Percentiles rank a stretch among this genome's conserved stretches.
Conservation (phyloP, 2,113 vertebrate genomes). For the Rafetus swinhoei region DNA sequence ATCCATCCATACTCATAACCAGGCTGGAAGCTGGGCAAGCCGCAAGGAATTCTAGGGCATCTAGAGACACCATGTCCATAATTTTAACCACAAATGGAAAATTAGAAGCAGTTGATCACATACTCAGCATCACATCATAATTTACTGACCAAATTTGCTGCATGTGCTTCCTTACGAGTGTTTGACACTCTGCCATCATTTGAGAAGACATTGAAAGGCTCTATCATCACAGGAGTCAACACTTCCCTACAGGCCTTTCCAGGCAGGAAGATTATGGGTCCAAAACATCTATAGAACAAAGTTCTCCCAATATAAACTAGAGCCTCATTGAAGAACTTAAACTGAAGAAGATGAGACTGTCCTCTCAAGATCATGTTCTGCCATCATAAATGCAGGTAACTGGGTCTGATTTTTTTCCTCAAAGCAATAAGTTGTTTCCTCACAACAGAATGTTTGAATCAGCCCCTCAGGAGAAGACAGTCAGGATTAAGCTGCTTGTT, state of each 20-base stretch:
- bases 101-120: neutral
- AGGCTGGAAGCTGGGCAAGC: neutral
- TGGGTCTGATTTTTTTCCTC: conserved; percentile 17
- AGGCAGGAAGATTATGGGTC: too few species aligned
- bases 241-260: neutral
- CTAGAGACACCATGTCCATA: neutral
- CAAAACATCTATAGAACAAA: neutral
- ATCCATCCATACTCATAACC: neutral
- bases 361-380: neutral
- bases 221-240: neutral
- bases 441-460: neutral
- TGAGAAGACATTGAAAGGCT: neutral
- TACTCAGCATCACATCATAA: neutral
- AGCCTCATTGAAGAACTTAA: neutral
- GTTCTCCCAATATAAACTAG: neutral
- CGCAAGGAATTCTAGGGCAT: neutral
- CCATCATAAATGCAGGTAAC: neutral
- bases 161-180: neutral
- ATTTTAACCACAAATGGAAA: neutral
- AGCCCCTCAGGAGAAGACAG: conserved; percentile 12
- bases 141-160: neutral
- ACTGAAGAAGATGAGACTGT: neutral
- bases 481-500: conserved; percentile 19
- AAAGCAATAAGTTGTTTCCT: neutral
- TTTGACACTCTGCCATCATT: neutral